Evolutionary conservation across 2,797 vertebrate genomes (phyloP).

Genomic region (Hoplostethus mediterraneus): DNA sequence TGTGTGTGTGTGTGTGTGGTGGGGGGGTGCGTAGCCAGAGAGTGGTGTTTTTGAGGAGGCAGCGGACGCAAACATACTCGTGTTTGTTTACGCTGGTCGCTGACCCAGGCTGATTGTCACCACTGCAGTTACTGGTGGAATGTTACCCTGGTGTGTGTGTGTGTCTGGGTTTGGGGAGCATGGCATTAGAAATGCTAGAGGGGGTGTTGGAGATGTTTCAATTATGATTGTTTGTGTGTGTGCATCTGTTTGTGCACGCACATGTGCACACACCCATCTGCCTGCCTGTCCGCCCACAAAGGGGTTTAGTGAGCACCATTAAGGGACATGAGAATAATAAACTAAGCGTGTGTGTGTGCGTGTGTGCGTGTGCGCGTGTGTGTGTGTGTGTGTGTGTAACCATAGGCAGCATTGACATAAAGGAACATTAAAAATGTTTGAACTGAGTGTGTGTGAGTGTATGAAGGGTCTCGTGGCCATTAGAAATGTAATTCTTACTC

Average conservation of each 20-base stretch:
- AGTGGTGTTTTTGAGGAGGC: constrained; percentile 61
- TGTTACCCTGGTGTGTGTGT: constrained; percentile 65
- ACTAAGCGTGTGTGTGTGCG: background rate
- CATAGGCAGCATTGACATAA: background rate
- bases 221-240: constrained; percentile 31
- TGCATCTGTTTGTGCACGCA: background rate
- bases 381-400: background rate
- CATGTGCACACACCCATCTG: too few species aligned
- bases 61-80: constrained; percentile 58
- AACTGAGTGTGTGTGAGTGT: constrained; percentile 8
- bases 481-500: constrained; percentile 28
- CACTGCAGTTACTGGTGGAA: constrained; percentile 72
- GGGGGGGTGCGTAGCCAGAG: constrained; percentile 47
- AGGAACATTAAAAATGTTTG: constrained; percentile 15
- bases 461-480: constrained; percentile 25
- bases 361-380: background rate
- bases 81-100: constrained; percentile 74
- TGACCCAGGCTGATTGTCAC: constrained; percentile 75
- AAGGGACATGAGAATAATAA: background rate
- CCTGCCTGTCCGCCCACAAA: background rate
- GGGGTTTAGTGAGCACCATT: background rate
- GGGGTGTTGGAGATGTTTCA: constrained; percentile 21
- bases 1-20: constrained; percentile 32
- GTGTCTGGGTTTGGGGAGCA: constrained; percentile 18
- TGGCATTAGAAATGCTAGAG: constrained; percentile 7